phyloP scores from a whole-genome alignment of 2,888 invertebrate species.

The Napeogenes inachia region DNA sequence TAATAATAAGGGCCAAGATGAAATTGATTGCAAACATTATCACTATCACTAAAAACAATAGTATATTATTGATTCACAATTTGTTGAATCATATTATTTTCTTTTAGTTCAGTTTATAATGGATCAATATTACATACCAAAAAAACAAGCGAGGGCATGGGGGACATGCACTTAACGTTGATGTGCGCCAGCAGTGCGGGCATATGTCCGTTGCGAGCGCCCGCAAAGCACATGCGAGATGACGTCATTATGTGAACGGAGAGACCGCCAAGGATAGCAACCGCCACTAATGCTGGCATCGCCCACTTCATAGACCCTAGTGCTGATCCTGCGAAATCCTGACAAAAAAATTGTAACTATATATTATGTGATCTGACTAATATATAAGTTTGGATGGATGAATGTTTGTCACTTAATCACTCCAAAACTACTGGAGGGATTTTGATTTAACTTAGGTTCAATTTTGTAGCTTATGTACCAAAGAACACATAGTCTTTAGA shows the following conservation, averaged over 20 bases:
- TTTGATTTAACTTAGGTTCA: no score
- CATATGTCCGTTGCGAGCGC: conserved; percentile 93
- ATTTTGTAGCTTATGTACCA: no score
- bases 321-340: conserved; percentile 90
- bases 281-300: conserved; percentile 94
- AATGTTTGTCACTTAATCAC: no score
- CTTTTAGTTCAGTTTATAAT: no score
- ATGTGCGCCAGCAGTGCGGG: conserved; percentile 88
- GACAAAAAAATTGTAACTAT: conserved; percentile 15
- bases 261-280: conserved; percentile 94
- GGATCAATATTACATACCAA: conserved; percentile 77
- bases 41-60: no score
- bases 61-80: no score
- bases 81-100: no score
- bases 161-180: conserved; percentile 85
- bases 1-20: no score
- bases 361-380: no score
- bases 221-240: conserved; percentile 93
- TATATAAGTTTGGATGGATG: no score
- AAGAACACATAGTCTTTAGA: no score
- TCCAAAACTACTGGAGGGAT: neutral
- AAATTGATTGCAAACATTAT: no score
- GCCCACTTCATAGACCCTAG: conserved; percentile 86
- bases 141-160: conserved; percentile 88
- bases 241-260: conserved; percentile 98